A percentile compares a stretch with the other conserved stretches of the same genome.
Conservation (phyloP, 2,888 invertebrate species). For the Druceiella hillmani region DNA sequence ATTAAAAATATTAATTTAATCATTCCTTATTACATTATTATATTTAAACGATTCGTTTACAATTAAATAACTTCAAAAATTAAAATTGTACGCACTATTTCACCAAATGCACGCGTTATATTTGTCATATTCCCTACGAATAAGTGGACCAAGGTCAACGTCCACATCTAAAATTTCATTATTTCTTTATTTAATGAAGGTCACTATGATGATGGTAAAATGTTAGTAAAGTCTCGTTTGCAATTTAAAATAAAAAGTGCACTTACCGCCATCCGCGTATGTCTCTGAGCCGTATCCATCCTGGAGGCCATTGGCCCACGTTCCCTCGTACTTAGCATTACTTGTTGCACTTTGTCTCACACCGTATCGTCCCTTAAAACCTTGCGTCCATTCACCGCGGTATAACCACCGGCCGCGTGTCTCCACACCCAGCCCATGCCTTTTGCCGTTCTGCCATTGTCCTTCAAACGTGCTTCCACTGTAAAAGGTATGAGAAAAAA, state of each 20-base stretch:
- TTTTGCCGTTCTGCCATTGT: slow-evolving; percentile 99
- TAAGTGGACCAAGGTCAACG: too few species aligned
- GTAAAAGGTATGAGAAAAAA: slow-evolving; percentile 46
- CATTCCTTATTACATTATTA: too few species aligned
- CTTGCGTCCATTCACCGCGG: slow-evolving; percentile 98
- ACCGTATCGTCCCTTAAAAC: slow-evolving; percentile 98
- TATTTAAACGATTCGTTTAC: too few species aligned
- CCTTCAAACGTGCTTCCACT: slow-evolving; percentile 96
- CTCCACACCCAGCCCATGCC: slow-evolving; percentile 97
- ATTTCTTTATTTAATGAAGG: too few species aligned
- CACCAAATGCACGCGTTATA: too few species aligned
- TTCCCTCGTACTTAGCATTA: slow-evolving; percentile 95
- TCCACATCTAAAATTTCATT: too few species aligned
- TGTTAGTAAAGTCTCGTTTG: too few species aligned
- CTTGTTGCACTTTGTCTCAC: slow-evolving; percentile 93
- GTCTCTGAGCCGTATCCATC: slow-evolving; percentile 99
- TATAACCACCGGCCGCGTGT: slow-evolving; percentile 96
- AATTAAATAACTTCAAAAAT: too few species aligned
- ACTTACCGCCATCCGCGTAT: slow-evolving; percentile 97
- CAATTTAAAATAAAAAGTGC: slow-evolving; percentile 10
- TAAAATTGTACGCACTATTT: too few species aligned
- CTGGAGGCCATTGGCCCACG: slow-evolving; percentile 98
- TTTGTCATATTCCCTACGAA: too few species aligned
- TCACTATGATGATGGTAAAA: too few species aligned
- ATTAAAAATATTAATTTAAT: too few species aligned